Evolutionary conservation across 1,140 invertebrate genomes (phyloP).

Genomic region (Plutomurus gul): DNA sequence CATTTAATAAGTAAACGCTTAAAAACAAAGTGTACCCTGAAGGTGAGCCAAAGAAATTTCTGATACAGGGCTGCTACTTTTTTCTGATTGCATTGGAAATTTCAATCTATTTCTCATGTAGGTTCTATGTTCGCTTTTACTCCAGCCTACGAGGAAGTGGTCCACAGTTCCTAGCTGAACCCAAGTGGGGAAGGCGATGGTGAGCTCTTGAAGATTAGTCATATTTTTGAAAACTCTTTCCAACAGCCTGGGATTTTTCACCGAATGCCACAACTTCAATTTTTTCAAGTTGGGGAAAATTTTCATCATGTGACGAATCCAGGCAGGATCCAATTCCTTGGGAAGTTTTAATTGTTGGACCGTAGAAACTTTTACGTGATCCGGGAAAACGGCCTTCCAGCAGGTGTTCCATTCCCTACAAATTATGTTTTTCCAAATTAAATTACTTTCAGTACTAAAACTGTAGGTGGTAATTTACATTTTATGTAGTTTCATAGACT

Average conservation of each 20-base stretch:
- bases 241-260: not conserved
- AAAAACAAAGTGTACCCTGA: too few relatives aligned
- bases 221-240: not conserved
- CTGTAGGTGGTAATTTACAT: too few relatives aligned
- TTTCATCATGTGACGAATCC: not conserved
- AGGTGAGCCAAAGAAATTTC: too few relatives aligned
- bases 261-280: not conserved
- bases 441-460: too few relatives aligned
- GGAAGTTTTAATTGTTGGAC: not conserved
- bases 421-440: too few relatives aligned
- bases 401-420: constrained; percentile 14
- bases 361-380: not conserved
- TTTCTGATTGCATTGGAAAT: too few relatives aligned
- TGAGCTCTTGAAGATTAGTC: not conserved
- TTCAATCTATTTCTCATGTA: not conserved
- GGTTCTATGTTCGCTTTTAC: not conserved
- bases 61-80: too few relatives aligned
- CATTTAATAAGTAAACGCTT: too few relatives aligned
- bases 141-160: not conserved
- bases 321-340: not conserved
- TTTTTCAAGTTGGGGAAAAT: not conserved
- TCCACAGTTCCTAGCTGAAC: not conserved
- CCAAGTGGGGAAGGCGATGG: not conserved
- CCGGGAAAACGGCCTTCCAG: not conserved
- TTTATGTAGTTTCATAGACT: too few relatives aligned